phyloP scores from a whole-genome alignment of 2,797 vertebrate species.

The Enteromius afrohamiltoni region DNA sequence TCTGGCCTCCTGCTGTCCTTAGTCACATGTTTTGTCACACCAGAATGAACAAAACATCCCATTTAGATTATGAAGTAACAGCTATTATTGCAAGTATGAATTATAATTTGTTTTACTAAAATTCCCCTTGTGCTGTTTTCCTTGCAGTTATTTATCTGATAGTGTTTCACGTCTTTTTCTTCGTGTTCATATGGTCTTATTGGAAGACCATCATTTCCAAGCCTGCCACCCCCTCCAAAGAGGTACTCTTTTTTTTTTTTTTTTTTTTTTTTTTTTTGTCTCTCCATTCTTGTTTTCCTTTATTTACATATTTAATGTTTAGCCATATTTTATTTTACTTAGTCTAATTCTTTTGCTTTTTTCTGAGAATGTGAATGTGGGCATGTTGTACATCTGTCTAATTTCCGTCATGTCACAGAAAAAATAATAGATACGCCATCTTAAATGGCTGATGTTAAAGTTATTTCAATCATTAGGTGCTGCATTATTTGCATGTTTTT shows the following conservation, averaged over 20 bases:
- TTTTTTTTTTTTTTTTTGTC: background rate
- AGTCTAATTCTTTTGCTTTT: background rate
- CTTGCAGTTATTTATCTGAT: constrained; percentile 92
- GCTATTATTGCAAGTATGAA: background rate
- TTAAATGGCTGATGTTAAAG: background rate
- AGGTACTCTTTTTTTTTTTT: constrained; percentile 75
- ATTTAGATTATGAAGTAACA: constrained; percentile 14
- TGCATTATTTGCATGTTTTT: background rate
- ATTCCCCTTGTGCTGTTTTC: constrained; percentile 58
- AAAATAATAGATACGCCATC: background rate
- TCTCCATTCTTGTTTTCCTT: background rate
- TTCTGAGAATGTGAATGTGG: background rate
- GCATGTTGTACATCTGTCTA: background rate
- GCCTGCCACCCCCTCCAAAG: constrained; percentile 87
- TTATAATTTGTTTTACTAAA: background rate
- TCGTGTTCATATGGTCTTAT: constrained; percentile 97
- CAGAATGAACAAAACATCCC: background rate
- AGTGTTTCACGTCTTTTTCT: constrained; percentile 90
- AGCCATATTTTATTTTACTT: background rate
- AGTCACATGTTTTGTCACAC: constrained; percentile 20
- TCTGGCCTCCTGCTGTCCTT: background rate
- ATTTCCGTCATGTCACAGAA: background rate
- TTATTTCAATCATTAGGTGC: background rate
- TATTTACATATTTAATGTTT: background rate
- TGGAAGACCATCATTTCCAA: constrained; percentile 94